Percentiles rank a stretch among this genome's conserved stretches.
These are phyloP conservation scores for Lasioglossum figueresi DNA, from an alignment of 2,888 invertebrate genomes.

Conservation along the genomic window DNA sequence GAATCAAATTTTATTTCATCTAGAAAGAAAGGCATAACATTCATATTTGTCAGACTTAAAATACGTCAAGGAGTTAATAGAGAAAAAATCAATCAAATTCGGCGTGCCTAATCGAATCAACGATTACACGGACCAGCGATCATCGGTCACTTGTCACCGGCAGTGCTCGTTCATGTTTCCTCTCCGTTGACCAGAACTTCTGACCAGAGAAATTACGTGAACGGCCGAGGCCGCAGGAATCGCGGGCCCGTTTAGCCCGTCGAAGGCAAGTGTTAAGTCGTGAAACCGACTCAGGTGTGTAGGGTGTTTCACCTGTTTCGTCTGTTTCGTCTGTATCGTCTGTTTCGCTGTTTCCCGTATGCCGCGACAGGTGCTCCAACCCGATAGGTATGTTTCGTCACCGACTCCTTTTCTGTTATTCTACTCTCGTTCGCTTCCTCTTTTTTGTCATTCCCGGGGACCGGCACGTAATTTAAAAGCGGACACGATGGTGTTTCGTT, in stretches of 20 bases:
- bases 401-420: slow-evolving; percentile 63
- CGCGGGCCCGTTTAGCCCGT: slow-evolving; percentile 39
- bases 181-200: background rate
- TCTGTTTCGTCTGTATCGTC: too few relatives aligned
- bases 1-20: too few relatives aligned
- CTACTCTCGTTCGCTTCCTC: slow-evolving; percentile 33
- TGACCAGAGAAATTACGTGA: background rate
- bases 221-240: background rate
- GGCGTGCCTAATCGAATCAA: slow-evolving; percentile 55
- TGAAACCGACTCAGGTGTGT: slow-evolving; percentile 79
- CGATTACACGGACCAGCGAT: slow-evolving; percentile 43
- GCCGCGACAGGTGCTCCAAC: slow-evolving; percentile 78
- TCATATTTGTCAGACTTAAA: too few relatives aligned
- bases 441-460: slow-evolving; percentile 31
- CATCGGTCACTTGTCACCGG: background rate
- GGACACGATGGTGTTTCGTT: slow-evolving; percentile 23
- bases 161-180: slow-evolving; percentile 19
- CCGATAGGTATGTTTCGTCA: slow-evolving; percentile 46
- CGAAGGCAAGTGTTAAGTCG: slow-evolving; percentile 76
- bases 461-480: slow-evolving; percentile 48
- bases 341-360: slow-evolving; percentile 82
- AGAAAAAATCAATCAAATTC: background rate
- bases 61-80: too few relatives aligned
- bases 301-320: slow-evolving; percentile 80
- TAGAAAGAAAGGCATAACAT: too few relatives aligned